Conservation (phyloP, 1,140 invertebrate genomes). For the Drosophila pachea region DNA sequence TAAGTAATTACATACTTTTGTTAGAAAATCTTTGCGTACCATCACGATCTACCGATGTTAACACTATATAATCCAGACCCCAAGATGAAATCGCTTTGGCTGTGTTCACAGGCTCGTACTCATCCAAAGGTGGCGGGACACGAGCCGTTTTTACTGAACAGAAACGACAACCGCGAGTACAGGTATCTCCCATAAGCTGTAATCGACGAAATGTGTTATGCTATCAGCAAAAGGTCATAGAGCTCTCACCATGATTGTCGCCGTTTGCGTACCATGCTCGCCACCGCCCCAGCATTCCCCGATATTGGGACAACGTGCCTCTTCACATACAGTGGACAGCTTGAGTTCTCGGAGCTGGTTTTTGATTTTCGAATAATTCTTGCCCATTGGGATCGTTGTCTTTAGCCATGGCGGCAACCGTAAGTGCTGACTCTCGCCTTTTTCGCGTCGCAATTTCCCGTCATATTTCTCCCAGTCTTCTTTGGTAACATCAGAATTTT, state of each 20-base stretch:
- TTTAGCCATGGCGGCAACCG: conserved; percentile 98
- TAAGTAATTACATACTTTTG: background rate
- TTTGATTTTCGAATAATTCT: conserved; percentile 92
- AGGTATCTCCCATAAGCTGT: conserved; percentile 94
- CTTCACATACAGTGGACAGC: conserved; percentile 98
- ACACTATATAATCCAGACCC: conserved; percentile 98
- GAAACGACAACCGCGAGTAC: conserved; percentile 95
- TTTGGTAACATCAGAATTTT: conserved; percentile 79
- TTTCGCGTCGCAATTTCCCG: conserved; percentile 90
- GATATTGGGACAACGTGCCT: conserved; percentile 99
- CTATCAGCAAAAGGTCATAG: conserved; percentile 51
- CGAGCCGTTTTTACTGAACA: conserved; percentile 99
- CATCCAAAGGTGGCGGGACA: conserved; percentile 93
- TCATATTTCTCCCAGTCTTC: conserved; percentile 83
- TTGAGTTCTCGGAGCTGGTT: conserved; percentile 92
- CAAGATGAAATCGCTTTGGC: conserved; percentile 94
- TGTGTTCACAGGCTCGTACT: conserved; percentile 94
- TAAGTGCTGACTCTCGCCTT: conserved; percentile 89
- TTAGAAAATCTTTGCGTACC: conserved; percentile 71
- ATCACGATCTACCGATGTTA: conserved; percentile 99
- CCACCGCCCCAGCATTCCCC: conserved; percentile 99
- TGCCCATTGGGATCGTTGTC: conserved; percentile 93
- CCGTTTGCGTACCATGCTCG: conserved; percentile 90
- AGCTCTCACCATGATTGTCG: conserved; percentile 90
- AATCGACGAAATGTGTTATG: conserved; percentile 52